phyloP scores from a whole-genome alignment of 2,113 vertebrate species.

The Petrocephalus microphthalmus region DNA sequence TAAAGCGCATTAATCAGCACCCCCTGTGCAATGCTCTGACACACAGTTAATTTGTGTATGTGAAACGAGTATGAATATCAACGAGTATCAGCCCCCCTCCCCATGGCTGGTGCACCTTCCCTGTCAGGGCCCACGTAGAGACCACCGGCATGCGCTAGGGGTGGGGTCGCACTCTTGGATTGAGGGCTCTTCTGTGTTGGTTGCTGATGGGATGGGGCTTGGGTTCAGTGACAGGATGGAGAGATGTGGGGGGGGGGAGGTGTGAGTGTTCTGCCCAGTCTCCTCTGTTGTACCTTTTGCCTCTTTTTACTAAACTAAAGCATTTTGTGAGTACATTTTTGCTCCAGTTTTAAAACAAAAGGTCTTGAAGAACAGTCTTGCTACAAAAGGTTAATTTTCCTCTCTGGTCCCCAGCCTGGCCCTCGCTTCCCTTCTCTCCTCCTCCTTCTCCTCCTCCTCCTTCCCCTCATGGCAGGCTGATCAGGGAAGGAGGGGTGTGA shows the following conservation, averaged over 20 bases:
- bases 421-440: background rate
- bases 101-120: background rate
- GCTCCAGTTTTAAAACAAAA: background rate
- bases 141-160: background rate
- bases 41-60: background rate
- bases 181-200: background rate
- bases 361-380: background rate
- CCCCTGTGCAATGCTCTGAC: background rate
- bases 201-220: background rate
- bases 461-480: background rate
- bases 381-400: slow-evolving; percentile 7
- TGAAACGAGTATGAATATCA: slow-evolving; percentile 1
- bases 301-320: no score
- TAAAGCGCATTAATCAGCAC: background rate
- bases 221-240: background rate
- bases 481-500: background rate
- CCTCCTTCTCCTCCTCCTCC: background rate
- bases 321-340: background rate
- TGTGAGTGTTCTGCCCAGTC: background rate
- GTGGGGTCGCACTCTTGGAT: background rate
- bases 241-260: no score
- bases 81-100: background rate
- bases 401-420: background rate
- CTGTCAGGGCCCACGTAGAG: background rate
- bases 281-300: no score